Evolutionary conservation across 37 sponge, comb jelly and placozoan species (phyloP), one percentile per base, ranked within the genome.

Genomic region (Ephydatia muelleri): DNA sequence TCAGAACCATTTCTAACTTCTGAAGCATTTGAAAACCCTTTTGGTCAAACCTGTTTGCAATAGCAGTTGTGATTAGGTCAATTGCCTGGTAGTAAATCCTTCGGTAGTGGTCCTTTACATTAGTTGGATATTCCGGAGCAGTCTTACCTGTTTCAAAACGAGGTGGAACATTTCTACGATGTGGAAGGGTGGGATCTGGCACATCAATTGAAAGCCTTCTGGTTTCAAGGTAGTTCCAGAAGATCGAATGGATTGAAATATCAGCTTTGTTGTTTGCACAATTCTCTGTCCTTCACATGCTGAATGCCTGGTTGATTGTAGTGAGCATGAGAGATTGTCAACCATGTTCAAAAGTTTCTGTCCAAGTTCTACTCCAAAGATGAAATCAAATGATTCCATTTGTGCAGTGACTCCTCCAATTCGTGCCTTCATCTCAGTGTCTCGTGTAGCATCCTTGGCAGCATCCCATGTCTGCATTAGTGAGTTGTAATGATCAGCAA

Each of bases 281-380:
- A 71, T 70, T 25, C 39, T 34, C 12, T 82, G 83, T 12, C 34
- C 76, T 75, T 75, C 76, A 32, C 76, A 75, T 75, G 76, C 76
- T 32, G 73, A 72, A 32, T 32, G 26, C 30, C 16, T 75, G 26
- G 76, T 38, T 38, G n/a, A 34, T 75, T 75, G 76, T 12, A 75
- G 76, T 75, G 76, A n/a, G 38, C 76, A 5, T 19, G 76, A 75
- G 37, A 75, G 34, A 29, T 8, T 75, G 33, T 75, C 76, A n/a
- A 28, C 80, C 65, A 26, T 80, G 32, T 27, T 65, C 1, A 49
- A 27, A 16, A 65, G 32, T 49, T 47, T 47, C 47, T 5, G 79
- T 29, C 86, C 86, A 27, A 85, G 38, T 67, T 70, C 38, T 19
- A 85, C 78, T 25, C 86, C 86, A 85, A 85, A 85, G 31, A 77